Percentiles rank a stretch among this genome's conserved stretches.
Evolutionary conservation across 2,113 vertebrate species (phyloP).

Genomic region (Epinephelus lanceolatus): DNA sequence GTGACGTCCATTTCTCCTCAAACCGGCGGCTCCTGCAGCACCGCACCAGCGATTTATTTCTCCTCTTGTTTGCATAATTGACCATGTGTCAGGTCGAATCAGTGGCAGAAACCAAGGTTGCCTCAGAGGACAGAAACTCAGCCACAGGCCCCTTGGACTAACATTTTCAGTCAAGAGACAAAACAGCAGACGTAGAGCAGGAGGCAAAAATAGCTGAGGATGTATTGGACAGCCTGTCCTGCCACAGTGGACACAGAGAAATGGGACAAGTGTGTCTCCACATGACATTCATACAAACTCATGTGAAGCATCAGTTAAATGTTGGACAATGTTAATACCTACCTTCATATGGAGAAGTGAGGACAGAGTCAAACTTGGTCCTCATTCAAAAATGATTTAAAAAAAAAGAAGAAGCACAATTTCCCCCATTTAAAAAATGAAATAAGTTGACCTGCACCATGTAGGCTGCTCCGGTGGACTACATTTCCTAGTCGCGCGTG

Average conservation of each 20-base stretch:
- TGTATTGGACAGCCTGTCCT: not conserved
- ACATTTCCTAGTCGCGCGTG: constrained; percentile 27
- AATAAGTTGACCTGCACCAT: not conserved
- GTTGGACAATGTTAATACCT: too few species aligned
- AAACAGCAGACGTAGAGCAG: not conserved
- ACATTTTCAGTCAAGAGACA: constrained; percentile 14
- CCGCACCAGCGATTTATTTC: constrained; percentile 61
- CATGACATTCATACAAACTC: not conserved
- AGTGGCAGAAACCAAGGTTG: constrained; percentile 44
- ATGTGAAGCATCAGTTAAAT: not conserved
- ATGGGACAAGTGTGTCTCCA: not conserved
- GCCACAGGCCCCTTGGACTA: constrained; percentile 19
- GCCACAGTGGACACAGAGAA: not conserved
- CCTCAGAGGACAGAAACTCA: constrained; percentile 41
- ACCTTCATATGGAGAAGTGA: not conserved
- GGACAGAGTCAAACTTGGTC: not conserved
- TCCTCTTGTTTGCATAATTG: constrained; percentile 66
- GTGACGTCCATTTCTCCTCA: constrained; percentile 55
- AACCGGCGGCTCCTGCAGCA: constrained; percentile 28
- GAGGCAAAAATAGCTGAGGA: constrained; percentile 11
- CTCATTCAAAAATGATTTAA: too few species aligned
- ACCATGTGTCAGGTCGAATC: constrained; percentile 63
- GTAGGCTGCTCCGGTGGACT: constrained; percentile 20
- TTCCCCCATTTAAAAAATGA: not conserved
- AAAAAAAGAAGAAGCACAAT: not conserved